Percentiles rank a stretch among this genome's conserved stretches.
These are phyloP conservation scores for Ovis canadensis DNA, from an alignment of 2,113 vertebrate species.

Conservation along the genomic window DNA sequence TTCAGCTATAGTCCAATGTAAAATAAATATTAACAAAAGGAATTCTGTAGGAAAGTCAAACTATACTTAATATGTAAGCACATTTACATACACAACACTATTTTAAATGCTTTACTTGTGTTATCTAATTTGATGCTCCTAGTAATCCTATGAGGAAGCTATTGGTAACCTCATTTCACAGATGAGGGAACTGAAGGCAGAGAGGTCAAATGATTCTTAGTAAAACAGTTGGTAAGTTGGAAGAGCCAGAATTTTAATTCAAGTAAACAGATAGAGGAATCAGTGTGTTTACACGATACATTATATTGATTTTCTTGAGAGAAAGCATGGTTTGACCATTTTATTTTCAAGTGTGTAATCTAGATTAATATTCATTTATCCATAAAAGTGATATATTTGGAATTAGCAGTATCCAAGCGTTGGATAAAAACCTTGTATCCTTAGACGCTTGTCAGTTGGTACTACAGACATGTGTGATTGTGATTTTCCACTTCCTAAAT, in stretches of 20 bases:
- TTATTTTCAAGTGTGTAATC: neutral
- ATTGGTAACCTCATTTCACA: slow-evolving; percentile 40
- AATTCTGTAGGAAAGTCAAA: neutral
- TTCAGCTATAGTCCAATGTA: neutral
- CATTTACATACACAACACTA: neutral
- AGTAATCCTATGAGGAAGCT: neutral
- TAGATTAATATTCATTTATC: neutral
- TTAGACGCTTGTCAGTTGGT: neutral
- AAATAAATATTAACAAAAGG: neutral
- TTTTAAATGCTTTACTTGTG: neutral
- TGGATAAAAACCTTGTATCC: neutral
- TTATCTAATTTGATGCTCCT: neutral
- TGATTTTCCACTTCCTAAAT: neutral
- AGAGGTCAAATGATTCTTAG: neutral
- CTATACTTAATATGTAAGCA: neutral
- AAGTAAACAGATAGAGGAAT: neutral
- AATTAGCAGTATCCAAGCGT: neutral
- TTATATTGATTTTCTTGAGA: neutral
- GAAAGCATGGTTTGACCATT: neutral
- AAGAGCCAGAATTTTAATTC: neutral
- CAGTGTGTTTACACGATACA: neutral
- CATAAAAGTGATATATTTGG: neutral
- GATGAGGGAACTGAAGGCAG: slow-evolving; percentile 12
- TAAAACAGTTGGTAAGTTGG: neutral
- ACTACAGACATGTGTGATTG: neutral